phyloP scores from a whole-genome alignment of 2,113 vertebrate genomes.

The Halcyon malimbica region DNA sequence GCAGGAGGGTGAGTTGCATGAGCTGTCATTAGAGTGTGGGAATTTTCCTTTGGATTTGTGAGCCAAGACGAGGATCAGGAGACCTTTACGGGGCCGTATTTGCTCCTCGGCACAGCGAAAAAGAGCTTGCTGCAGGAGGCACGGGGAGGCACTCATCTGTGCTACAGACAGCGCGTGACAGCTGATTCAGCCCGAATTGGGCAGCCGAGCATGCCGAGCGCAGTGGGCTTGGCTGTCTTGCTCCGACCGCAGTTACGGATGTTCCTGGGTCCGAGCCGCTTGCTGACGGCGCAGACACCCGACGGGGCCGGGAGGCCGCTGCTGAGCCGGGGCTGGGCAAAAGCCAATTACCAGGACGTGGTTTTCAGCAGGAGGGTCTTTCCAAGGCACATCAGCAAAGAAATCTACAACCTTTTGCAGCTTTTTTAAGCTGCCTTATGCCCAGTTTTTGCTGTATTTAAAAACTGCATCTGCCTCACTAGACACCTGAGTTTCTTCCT shows the following conservation, averaged over 20 bases:
- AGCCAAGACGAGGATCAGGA: neutral
- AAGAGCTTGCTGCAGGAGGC: neutral
- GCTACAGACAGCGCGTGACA: neutral
- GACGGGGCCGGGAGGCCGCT: neutral
- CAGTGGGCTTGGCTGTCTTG: neutral
- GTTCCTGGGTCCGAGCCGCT: neutral
- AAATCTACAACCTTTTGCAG: neutral
- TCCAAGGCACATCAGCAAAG: neutral
- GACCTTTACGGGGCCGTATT: neutral
- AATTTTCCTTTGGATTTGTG: slow-evolving; percentile 1
- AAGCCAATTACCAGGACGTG: neutral
- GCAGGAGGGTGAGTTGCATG: neutral
- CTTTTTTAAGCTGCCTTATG: too few species aligned
- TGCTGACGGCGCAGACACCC: slow-evolving; percentile 9
- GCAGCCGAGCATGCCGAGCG: slow-evolving; percentile 6
- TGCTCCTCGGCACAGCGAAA: slow-evolving; percentile 18
- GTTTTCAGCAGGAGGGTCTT: neutral
- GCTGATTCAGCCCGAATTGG: slow-evolving; percentile 42
- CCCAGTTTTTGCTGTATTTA: neutral
- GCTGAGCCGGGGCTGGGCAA: neutral
- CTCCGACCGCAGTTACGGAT: neutral
- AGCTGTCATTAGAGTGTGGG: neutral
- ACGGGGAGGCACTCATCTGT: neutral
- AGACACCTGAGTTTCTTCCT: neutral
- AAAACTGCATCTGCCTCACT: neutral